These are phyloP conservation scores for Tangara arthus DNA, from an alignment of 2,797 vertebrate species.

Conservation along the genomic window DNA sequence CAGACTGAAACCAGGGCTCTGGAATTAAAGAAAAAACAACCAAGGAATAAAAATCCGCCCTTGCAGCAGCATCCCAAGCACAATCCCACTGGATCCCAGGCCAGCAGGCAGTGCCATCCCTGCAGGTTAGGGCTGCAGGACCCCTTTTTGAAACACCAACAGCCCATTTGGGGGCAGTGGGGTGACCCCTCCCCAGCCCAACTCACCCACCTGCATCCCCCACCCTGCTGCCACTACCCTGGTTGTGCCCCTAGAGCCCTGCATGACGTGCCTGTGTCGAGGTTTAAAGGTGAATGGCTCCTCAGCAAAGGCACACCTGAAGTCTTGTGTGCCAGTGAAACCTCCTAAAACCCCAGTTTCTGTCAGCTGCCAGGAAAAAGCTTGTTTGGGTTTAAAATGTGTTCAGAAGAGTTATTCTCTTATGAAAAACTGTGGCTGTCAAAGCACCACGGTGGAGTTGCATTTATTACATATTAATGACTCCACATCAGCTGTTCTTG, in stretches of 20 bases:
- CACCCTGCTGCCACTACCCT: not conserved
- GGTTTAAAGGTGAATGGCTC: not conserved
- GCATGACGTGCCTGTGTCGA: not conserved
- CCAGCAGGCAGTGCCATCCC: rapidly evolving
- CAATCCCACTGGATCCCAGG: rapidly evolving
- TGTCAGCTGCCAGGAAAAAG: not conserved
- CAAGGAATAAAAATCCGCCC: not conserved
- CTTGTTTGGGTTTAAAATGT: constrained; percentile 16
- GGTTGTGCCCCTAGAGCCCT: rapidly evolving
- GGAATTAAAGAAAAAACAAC: not conserved
- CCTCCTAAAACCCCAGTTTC: not conserved
- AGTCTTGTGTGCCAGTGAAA: not conserved
- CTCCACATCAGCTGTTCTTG: not conserved
- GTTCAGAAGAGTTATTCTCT: not conserved
- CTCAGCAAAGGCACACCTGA: not conserved
- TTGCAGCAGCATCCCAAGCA: not conserved
- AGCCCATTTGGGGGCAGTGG: rapidly evolving
- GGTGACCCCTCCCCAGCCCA: not conserved
- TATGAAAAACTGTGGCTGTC: not conserved
- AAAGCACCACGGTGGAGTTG: not conserved
- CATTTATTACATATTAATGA: constrained; percentile 19
- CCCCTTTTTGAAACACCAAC: not conserved
- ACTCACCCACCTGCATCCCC: not conserved
- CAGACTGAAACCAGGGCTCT: not conserved
- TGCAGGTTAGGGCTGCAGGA: not conserved